phyloP scores from a whole-genome alignment of 2,888 invertebrate species.

The Drosophila hamatofila region DNA sequence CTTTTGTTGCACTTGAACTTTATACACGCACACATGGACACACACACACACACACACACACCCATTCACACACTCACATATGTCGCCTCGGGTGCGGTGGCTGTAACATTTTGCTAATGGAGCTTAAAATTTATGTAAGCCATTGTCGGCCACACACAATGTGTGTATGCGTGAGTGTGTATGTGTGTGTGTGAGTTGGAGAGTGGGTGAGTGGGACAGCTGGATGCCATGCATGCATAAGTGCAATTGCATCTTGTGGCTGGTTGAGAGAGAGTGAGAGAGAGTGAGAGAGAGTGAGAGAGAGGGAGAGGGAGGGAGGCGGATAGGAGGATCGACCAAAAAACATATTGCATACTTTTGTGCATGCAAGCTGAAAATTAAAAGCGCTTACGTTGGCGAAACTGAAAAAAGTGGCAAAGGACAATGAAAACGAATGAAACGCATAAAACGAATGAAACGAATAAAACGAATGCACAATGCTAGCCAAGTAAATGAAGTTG shows the following conservation, averaged over 20 bases:
- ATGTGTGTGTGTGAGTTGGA: slow-evolving; percentile 14
- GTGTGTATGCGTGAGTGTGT: slow-evolving; percentile 21
- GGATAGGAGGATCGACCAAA: slow-evolving; percentile 19
- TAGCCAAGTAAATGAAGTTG: slow-evolving; percentile 66
- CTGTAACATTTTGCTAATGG: slow-evolving; percentile 79
- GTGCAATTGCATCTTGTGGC: slow-evolving; percentile 53
- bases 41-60: neutral
- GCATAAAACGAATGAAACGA: slow-evolving; percentile 55
- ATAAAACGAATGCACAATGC: slow-evolving; percentile 42
- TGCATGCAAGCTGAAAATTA: slow-evolving; percentile 82
- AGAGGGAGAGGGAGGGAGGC: neutral
- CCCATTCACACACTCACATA: slow-evolving; percentile 35
- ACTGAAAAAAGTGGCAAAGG: slow-evolving; percentile 48
- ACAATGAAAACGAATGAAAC: slow-evolving; percentile 59
- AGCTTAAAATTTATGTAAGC: slow-evolving; percentile 82
- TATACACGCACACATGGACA: slow-evolving; percentile 15
- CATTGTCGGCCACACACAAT: slow-evolving; percentile 64
- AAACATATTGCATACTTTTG: slow-evolving; percentile 81
- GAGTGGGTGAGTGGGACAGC: slow-evolving; percentile 22
- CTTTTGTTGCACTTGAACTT: slow-evolving; percentile 79
- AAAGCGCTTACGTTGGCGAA: slow-evolving; percentile 76
- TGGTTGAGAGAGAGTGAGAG: neutral
- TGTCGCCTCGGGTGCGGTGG: slow-evolving; percentile 65
- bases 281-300: neutral
- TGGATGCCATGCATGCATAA: slow-evolving; percentile 75